Evolutionary conservation across 1,140 invertebrate genomes (phyloP).

Genomic region (Vanessa tameamea): DNA sequence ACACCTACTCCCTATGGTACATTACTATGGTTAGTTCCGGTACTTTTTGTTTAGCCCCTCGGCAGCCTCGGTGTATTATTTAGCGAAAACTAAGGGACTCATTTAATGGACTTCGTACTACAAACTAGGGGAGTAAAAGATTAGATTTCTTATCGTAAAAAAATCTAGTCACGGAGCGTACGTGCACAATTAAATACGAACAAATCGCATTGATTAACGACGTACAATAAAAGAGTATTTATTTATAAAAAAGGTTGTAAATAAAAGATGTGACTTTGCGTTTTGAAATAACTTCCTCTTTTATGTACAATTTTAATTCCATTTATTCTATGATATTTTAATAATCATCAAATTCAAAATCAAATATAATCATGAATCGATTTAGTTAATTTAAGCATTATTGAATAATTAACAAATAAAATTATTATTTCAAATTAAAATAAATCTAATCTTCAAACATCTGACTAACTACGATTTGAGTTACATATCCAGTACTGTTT

Average conservation of each 20-base stretch:
- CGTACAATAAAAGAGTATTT: conserved; percentile 20
- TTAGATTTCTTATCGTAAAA: conserved; percentile 77
- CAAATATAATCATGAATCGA: no score
- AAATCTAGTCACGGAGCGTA: conserved; percentile 52
- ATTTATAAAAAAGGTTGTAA: not conserved
- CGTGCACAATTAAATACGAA: conserved; percentile 48
- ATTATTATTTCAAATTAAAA: no score
- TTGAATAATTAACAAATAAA: no score
- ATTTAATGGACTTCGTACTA: conserved; percentile 71
- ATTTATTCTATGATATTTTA: no score
- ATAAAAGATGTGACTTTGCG: no score
- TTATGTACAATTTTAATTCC: no score
- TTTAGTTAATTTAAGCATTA: no score
- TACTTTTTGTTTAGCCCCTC: conserved; percentile 71
- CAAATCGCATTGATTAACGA: conserved; percentile 54
- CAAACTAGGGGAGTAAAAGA: conserved; percentile 67
- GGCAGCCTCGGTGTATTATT: conserved; percentile 72
- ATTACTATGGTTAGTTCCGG: conserved; percentile 72
- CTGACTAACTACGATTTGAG: no score
- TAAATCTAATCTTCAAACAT: no score
- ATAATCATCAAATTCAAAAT: no score
- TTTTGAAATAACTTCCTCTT: no score
- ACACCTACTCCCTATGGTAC: conserved; percentile 63
- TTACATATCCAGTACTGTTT: no score
- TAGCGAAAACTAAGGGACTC: conserved; percentile 71